Evolutionary conservation across 1,140 invertebrate genomes (phyloP).

Genomic region (Drosophila ficusphila): DNA sequence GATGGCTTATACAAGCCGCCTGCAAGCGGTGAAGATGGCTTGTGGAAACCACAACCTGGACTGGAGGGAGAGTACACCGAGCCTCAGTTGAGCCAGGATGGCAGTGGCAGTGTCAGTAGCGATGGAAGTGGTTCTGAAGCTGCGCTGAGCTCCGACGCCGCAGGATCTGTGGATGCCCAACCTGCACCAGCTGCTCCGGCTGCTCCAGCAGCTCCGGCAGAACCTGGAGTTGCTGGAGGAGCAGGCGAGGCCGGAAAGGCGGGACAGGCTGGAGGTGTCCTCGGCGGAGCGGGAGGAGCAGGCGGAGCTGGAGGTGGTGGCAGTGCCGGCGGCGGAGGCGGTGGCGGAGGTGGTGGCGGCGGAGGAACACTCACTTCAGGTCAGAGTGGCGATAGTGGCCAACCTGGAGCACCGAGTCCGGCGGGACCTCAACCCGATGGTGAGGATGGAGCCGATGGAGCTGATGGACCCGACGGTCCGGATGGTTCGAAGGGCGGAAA

Average conservation of each 20-base stretch:
- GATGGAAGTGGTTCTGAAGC: neutral
- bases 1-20: constrained; percentile 70
- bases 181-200: constrained; percentile 10
- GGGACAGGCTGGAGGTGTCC: constrained; percentile 38
- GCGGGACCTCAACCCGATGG: constrained; percentile 69
- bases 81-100: constrained; percentile 10
- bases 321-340: constrained; percentile 61
- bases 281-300: constrained; percentile 56
- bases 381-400: constrained; percentile 49
- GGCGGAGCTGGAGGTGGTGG: constrained; percentile 49
- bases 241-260: constrained; percentile 47
- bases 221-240: constrained; percentile 27
- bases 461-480: constrained; percentile 64
- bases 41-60: constrained; percentile 58
- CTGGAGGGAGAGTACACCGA: constrained; percentile 55
- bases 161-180: constrained; percentile 6
- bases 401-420: constrained; percentile 58
- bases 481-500: constrained; percentile 63
- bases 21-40: constrained; percentile 41
- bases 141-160: constrained; percentile 1
- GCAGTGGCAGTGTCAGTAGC: constrained; percentile 19
- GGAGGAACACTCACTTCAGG: constrained; percentile 64
- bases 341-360: constrained; percentile 58
- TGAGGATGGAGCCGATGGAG: constrained; percentile 70
- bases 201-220: constrained; percentile 14